Conservation (phyloP, 2,113 vertebrate species). For the Rhinichthys klamathensis region DNA sequence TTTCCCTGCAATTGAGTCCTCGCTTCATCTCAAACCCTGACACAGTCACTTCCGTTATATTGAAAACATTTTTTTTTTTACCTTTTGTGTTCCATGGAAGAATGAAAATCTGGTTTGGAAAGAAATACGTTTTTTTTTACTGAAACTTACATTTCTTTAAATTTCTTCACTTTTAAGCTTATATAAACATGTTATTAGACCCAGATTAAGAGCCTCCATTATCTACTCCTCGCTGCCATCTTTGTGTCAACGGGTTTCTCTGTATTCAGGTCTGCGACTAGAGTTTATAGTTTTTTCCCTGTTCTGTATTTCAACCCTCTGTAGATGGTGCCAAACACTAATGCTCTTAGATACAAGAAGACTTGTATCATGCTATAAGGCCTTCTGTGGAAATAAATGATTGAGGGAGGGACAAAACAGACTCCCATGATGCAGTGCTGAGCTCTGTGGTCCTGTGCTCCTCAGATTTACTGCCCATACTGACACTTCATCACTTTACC, state of each 20-base stretch:
- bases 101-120: slow-evolving; percentile 4
- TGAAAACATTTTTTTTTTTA: neutral
- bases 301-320: slow-evolving; percentile 35
- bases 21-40: too few relatives aligned
- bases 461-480: slow-evolving; percentile 46
- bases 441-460: slow-evolving; percentile 22
- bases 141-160: neutral
- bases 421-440: slow-evolving; percentile 38
- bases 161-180: neutral
- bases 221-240: neutral
- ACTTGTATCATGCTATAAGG: slow-evolving; percentile 28
- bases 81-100: neutral
- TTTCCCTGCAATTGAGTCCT: too few relatives aligned
- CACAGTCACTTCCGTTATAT: neutral
- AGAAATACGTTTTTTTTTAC: neutral
- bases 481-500: slow-evolving; percentile 43
- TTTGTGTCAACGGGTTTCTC: neutral
- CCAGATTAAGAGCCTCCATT: neutral
- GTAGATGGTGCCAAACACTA: slow-evolving; percentile 31
- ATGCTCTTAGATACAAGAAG: slow-evolving; percentile 16
- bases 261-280: neutral
- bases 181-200: slow-evolving; percentile 10
- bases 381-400: slow-evolving; percentile 37
- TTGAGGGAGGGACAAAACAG: slow-evolving; percentile 31
- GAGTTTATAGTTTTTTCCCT: slow-evolving; percentile 13